Evolutionary conservation across 2,113 vertebrate genomes (phyloP).

Genomic region (Rhineura floridana): DNA sequence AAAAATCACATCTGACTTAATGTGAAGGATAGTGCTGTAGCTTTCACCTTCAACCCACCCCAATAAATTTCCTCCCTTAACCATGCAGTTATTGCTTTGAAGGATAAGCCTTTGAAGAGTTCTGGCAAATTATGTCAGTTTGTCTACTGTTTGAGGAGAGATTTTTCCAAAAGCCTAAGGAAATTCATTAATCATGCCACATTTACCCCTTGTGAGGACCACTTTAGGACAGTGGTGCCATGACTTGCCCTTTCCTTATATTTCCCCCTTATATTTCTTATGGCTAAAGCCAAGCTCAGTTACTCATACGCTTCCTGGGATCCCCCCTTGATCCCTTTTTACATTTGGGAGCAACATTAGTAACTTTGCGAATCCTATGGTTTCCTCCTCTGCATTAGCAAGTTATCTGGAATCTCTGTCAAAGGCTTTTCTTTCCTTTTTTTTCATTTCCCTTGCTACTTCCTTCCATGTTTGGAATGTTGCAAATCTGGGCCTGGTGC

Average conservation of each 20-base stretch:
- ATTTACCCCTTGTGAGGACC: background rate
- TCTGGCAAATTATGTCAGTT: conserved; percentile 1
- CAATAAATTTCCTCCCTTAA: background rate
- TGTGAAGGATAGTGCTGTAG: background rate
- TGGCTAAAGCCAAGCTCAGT: conserved; percentile 55
- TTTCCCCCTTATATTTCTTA: conserved; percentile 57
- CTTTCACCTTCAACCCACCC: background rate
- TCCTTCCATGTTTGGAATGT: conserved; percentile 77
- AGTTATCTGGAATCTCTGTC: conserved; percentile 80
- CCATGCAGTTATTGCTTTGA: background rate
- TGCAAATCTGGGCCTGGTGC: conserved; percentile 78
- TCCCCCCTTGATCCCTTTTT: conserved; percentile 66
- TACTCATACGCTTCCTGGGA: conserved; percentile 48
- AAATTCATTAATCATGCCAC: background rate
- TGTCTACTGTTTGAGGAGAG: conserved; percentile 7
- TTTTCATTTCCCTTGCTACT: conserved; percentile 77
- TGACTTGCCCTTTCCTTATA: conserved; percentile 35
- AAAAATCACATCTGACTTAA: background rate
- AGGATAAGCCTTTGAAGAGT: background rate
- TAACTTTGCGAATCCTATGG: conserved; percentile 72
- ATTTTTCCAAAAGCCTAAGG: background rate
- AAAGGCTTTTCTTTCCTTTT: conserved; percentile 79
- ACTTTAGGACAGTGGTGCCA: conserved; percentile 38
- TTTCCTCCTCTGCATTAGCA: conserved; percentile 70
- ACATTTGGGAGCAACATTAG: conserved; percentile 68